phyloP scores from a whole-genome alignment of 1,140 invertebrate genomes.

The Trichonephila clavata region DNA sequence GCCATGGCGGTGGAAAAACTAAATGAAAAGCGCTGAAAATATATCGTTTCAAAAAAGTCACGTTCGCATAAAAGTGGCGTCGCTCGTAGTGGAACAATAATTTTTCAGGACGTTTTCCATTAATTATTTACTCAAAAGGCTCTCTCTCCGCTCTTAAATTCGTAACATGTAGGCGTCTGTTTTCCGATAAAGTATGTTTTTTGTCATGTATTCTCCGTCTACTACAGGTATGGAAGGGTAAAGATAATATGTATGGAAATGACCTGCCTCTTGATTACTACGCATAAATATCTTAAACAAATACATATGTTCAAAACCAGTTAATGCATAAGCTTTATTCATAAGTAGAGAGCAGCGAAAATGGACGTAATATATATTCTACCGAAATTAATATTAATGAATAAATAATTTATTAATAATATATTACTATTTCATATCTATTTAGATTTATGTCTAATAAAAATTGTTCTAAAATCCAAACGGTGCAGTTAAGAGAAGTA shows the following conservation, averaged over 20 bases:
- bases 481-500: too few species aligned
- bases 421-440: too few species aligned
- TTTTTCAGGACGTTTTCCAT: slow-evolving; percentile 40
- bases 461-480: too few species aligned
- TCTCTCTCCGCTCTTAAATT: background rate
- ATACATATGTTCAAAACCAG: background rate
- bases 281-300: background rate
- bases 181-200: background rate
- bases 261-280: background rate
- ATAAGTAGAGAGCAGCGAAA: too few species aligned
- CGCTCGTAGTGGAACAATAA: background rate
- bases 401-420: too few species aligned
- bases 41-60: background rate
- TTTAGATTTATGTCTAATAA: too few species aligned
- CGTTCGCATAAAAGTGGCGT: slow-evolving; percentile 20
- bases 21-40: background rate
- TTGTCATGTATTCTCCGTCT: background rate
- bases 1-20: background rate
- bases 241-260: background rate
- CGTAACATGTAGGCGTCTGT: slow-evolving; percentile 1
- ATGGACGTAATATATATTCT: too few species aligned
- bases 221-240: background rate
- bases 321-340: too few species aligned
- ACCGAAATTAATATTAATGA: too few species aligned
- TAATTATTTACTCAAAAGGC: slow-evolving; percentile 42